Evolutionary conservation across 2,113 vertebrate genomes (phyloP), one percentile per base, ranked within the genome.

Genomic region (Entomyzon cyanotis): DNA sequence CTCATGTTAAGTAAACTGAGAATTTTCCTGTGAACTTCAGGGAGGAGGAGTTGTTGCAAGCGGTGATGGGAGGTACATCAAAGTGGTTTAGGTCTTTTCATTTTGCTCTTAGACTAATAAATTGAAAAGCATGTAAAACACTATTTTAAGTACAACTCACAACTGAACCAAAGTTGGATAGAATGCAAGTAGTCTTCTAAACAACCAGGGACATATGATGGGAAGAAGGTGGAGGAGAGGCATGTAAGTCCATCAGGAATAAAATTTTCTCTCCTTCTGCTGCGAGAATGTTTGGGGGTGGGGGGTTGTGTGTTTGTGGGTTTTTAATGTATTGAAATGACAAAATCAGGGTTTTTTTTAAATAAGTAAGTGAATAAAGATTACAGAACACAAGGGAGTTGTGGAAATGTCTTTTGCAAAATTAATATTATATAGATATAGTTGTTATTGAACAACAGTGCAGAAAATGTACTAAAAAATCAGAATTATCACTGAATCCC

Each of bases 141-240:
- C 28, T n/a, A 1, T 69, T 74, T 9, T 74, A 28, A 82, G 30
- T 63, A 33, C 42, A 60, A 14, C 9, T 87, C 41, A 46, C 2
- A 87, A 22, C 7, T 76, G 47, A 47, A 52, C 47, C 80, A 28
- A 69, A 47, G 76, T 73, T 64, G 14, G 21, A 18, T 64, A 49
- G 37, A 92, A 52, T 69, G 15, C 49, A 68, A 50, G 12, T 71
- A 77, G 14, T 75, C 42, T 79, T 62, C n/a, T 59, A 47, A 46
- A 16, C 30, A 47, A 1, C 46, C 15, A 44, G 10, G 5, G 5
- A 12, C 3, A 22, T 44, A 3, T 2, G 4, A 20, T 80, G 31
- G 15, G 25, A 80, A 83, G 12, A 76, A 88, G 10, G 7, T 58
- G 15, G 11, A 85, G 53, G 60, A 9, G 14, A 44, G 31, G 2